phyloP scores from a whole-genome alignment of 1,140 invertebrate genomes.

The Leptonema lineaticorne region DNA sequence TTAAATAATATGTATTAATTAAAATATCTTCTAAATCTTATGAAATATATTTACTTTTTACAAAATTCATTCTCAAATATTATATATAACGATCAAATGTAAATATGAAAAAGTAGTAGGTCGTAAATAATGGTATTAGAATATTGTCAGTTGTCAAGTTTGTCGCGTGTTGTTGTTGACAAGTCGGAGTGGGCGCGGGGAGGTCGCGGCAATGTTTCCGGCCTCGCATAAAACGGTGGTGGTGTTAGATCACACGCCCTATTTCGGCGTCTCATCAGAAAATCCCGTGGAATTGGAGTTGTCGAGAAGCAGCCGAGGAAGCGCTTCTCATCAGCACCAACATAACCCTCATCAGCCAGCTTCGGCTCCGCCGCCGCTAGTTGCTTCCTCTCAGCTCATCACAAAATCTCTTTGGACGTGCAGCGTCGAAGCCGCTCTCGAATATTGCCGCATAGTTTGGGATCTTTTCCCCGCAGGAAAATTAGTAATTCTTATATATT shows the following conservation, averaged over 20 bases:
- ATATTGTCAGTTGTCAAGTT: too few species aligned
- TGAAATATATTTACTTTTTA: too few species aligned
- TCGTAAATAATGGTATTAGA: too few species aligned
- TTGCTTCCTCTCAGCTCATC: slow-evolving; percentile 63
- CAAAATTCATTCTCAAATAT: too few species aligned
- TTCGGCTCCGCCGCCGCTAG: slow-evolving; percentile 51
- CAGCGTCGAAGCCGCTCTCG: slow-evolving; percentile 88
- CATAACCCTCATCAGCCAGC: slow-evolving; percentile 9
- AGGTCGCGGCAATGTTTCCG: slow-evolving; percentile 53
- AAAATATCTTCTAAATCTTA: too few species aligned
- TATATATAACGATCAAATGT: too few species aligned
- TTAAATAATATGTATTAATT: too few species aligned
- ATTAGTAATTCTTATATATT: slow-evolving; percentile 63
- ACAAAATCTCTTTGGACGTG: slow-evolving; percentile 94
- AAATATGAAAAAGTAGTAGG: too few species aligned
- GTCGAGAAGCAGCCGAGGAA: slow-evolving; percentile 54
- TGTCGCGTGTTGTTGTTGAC: background rate
- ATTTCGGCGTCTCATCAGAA: slow-evolving; percentile 85
- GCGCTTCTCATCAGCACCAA: slow-evolving; percentile 57
- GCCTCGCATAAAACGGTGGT: slow-evolving; percentile 92
- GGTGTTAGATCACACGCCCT: slow-evolving; percentile 88
- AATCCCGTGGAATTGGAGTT: slow-evolving; percentile 88
- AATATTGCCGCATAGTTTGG: slow-evolving; percentile 95
- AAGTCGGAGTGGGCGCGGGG: too few species aligned
- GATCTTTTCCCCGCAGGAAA: slow-evolving; percentile 89